These are phyloP conservation scores for Strigamia crassipes DNA, from an alignment of 2,888 invertebrate genomes.

Conservation along the genomic window DNA sequence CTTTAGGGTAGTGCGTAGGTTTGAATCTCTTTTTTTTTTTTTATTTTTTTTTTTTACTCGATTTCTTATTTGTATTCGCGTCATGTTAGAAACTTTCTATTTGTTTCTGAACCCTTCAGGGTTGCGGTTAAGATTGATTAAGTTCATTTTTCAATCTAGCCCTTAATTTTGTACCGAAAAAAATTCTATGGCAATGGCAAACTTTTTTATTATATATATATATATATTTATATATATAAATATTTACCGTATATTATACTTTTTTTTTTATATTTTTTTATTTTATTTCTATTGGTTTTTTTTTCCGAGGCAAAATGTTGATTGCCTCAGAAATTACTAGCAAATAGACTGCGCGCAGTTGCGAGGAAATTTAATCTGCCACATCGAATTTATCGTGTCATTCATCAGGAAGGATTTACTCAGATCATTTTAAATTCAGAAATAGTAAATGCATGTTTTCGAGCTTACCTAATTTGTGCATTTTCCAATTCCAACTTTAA, in stretches of 20 bases:
- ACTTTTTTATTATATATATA: background rate
- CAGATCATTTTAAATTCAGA: background rate
- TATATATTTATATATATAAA: no score
- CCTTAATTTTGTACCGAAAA: background rate
- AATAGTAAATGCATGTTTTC: background rate
- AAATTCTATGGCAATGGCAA: background rate
- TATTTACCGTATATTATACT: no score
- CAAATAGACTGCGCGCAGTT: background rate
- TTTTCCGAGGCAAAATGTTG: background rate
- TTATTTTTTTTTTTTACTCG: background rate
- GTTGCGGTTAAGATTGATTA: slow-evolving; percentile 1
- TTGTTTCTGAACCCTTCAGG: slow-evolving; percentile 5
- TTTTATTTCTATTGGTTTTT: background rate
- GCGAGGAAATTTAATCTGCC: slow-evolving; percentile 33
- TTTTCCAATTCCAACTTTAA: background rate
- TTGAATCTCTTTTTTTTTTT: background rate
- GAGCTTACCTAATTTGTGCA: slow-evolving; percentile 10
- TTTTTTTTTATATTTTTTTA: background rate
- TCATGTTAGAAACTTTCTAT: background rate
- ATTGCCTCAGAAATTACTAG: background rate
- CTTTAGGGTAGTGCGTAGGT: background rate
- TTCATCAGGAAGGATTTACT: slow-evolving; percentile 18
- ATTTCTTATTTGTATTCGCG: slow-evolving; percentile 16
- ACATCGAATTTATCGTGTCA: slow-evolving; percentile 31
- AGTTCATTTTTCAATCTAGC: background rate